phyloP scores from a whole-genome alignment of 2,113 vertebrate genomes.

The Hypocryptadius cinnamomeus region DNA sequence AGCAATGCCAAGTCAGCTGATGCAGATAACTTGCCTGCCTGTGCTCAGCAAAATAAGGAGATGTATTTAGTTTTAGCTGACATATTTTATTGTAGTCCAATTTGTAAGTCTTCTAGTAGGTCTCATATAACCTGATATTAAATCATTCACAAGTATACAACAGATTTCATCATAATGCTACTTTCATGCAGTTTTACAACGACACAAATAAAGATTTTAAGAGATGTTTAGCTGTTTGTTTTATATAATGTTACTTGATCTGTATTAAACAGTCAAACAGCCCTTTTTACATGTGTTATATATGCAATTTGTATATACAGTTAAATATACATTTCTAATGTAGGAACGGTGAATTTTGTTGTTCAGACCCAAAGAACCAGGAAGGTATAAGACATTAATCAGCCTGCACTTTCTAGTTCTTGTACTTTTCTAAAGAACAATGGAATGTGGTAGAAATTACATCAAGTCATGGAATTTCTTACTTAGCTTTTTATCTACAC shows the following conservation, averaged over 20 bases:
- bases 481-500: neutral
- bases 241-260: neutral
- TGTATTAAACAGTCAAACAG: neutral
- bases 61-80: neutral
- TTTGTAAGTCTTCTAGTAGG: neutral
- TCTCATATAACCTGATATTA: neutral
- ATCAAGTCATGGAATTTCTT: neutral
- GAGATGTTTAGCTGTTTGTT: neutral
- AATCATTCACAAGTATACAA: neutral
- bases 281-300: neutral
- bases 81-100: neutral
- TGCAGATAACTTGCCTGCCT: neutral
- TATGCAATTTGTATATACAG: neutral
- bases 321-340: neutral
- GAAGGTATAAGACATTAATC: neutral
- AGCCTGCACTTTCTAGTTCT: neutral
- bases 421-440: neutral
- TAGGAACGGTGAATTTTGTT: neutral
- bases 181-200: neutral
- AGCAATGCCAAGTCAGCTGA: neutral
- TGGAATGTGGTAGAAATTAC: neutral
- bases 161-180: neutral
- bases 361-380: neutral
- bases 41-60: neutral
- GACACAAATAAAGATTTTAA: neutral